Evolutionary conservation across 1,140 invertebrate genomes (phyloP).

Genomic region (Asbolus verrucosus): DNA sequence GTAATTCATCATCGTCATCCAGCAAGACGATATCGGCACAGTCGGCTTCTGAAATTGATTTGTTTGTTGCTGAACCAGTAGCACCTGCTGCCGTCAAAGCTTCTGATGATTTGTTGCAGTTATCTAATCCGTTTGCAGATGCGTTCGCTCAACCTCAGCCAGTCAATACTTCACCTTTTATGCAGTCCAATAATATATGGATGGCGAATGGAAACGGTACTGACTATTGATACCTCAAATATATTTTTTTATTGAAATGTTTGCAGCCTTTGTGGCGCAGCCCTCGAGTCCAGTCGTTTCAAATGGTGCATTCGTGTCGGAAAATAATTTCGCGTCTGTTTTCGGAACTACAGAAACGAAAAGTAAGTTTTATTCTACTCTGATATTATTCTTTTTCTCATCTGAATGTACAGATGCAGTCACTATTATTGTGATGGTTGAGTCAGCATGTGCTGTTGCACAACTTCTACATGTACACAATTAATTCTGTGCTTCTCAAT

Average conservation of each 20-base stretch:
- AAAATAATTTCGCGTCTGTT: conserved; percentile 86
- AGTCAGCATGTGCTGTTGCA: conserved; percentile 52
- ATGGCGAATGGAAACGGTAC: conserved; percentile 78
- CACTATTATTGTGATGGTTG: conserved; percentile 44
- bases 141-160: conserved; percentile 76
- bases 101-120: conserved; percentile 89
- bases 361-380: conserved; percentile 69
- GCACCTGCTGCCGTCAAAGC: conserved; percentile 71
- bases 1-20: conserved; percentile 67
- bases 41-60: conserved; percentile 77
- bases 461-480: conserved; percentile 45
- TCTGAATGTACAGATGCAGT: conserved; percentile 14
- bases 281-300: conserved; percentile 57
- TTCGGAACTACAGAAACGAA: conserved; percentile 81
- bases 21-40: conserved; percentile 62
- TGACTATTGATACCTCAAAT: too few species aligned
- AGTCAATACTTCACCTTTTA: conserved; percentile 60
- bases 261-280: conserved; percentile 15
- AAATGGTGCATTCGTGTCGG: conserved; percentile 84
- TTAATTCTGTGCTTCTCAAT: conserved; percentile 24
- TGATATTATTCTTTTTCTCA: conserved; percentile 22
- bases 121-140: conserved; percentile 92
- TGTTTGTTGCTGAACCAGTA: conserved; percentile 75
- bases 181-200: conserved; percentile 71
- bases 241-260: too few species aligned